Conservation (phyloP, 1,140 invertebrate species). For the Leptopilina clavipes region DNA sequence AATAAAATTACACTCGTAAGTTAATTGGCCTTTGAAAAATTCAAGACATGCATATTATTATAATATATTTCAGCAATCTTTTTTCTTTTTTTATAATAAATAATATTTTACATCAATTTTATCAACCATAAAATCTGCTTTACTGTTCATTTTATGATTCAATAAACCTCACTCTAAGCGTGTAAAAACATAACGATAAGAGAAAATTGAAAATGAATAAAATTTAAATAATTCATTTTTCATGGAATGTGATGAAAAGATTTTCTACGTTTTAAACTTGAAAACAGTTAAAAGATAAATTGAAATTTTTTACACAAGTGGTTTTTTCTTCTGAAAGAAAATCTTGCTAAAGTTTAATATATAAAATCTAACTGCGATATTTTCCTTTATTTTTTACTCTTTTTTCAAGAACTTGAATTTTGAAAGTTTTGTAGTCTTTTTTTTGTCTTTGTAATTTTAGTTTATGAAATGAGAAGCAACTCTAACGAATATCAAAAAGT, state of each 20-base stretch:
- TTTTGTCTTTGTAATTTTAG: no score
- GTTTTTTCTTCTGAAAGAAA: no score
- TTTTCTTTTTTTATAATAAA: not conserved
- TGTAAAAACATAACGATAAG: conserved; percentile 43
- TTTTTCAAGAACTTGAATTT: no score
- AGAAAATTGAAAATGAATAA: conserved; percentile 20
- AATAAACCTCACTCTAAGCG: conserved; percentile 35
- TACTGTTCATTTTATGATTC: conserved; percentile 20
- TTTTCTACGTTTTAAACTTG: not conserved
- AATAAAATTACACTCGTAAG: no score
- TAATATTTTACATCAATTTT: conserved; percentile 11
- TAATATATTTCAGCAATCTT: not conserved
- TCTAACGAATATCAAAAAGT: no score
- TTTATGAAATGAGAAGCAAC: no score
- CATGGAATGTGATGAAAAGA: not conserved
- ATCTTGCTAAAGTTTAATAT: conserved; percentile 22
- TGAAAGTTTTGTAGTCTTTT: no score
- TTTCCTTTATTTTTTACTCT: no score
- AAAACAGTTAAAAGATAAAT: not conserved
- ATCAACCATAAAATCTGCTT: conserved; percentile 12
- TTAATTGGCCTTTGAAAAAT: no score
- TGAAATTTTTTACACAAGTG: no score
- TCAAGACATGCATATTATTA: not conserved
- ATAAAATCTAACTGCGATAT: no score
- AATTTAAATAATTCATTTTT: conserved; percentile 5